These are phyloP conservation scores for Dicycla oo DNA, from an alignment of 2,888 invertebrate species.

Conservation along the genomic window DNA sequence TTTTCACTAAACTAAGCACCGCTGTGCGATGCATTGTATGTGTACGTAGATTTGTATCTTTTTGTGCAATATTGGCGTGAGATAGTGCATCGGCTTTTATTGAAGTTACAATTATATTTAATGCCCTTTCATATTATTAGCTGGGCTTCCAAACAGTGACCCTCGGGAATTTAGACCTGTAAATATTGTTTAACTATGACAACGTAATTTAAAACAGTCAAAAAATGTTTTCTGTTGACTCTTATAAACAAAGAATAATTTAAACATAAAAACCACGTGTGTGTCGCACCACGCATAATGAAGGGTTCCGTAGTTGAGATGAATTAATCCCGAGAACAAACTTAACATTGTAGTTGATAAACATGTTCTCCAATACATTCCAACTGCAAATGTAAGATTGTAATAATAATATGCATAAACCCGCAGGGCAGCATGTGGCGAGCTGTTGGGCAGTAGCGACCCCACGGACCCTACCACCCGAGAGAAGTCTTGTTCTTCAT, in stretches of 20 bases:
- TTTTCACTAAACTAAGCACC: constrained; percentile 86
- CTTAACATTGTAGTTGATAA: too few species aligned
- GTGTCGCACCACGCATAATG: too few species aligned
- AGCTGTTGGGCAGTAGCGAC: too few species aligned
- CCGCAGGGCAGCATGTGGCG: too few species aligned
- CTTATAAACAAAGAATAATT: background rate
- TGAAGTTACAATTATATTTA: constrained; percentile 48
- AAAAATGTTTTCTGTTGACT: background rate
- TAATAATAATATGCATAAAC: too few species aligned
- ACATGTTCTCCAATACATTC: too few species aligned
- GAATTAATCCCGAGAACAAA: too few species aligned
- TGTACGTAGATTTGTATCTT: constrained; percentile 71
- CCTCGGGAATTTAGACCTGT: background rate
- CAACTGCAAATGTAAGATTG: too few species aligned
- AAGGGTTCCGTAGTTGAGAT: too few species aligned
- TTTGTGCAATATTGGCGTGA: constrained; percentile 79
- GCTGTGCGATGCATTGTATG: constrained; percentile 65
- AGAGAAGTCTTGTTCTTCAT: too few species aligned
- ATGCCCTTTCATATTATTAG: constrained; percentile 32
- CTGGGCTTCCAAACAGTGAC: constrained; percentile 13
- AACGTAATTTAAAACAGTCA: background rate
- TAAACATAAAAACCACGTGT: too few species aligned
- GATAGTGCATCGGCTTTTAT: constrained; percentile 64
- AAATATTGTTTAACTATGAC: background rate
- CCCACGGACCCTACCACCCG: too few species aligned